Percentiles rank a stretch among this genome's conserved stretches.
phyloP scores from a whole-genome alignment of 2,797 vertebrate genomes.

The Halcyon chelicuti region DNA sequence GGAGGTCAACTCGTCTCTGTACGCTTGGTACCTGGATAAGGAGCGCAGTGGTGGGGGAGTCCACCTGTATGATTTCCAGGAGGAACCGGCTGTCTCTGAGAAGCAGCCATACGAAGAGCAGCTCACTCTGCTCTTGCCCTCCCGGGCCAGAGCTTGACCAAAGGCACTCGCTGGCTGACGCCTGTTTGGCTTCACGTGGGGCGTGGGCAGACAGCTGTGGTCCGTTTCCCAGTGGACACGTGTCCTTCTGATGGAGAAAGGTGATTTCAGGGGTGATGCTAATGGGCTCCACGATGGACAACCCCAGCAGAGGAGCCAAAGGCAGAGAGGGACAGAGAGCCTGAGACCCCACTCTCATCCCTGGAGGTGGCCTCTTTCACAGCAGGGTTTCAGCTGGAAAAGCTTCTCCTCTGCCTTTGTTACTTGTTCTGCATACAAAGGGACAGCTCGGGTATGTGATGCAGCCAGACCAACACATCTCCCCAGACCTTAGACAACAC shows the following conservation, averaged over 20 bases:
- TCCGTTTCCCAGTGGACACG: fast-evolving
- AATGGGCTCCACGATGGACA: neutral
- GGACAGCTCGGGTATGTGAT: neutral
- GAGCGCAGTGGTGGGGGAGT: neutral
- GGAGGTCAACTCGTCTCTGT: neutral
- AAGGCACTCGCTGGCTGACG: neutral
- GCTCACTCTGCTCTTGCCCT: no score
- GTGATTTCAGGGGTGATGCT: neutral
- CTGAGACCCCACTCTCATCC: neutral
- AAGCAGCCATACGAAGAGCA: no score
- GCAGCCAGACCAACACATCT: neutral
- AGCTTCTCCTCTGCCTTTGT: neutral
- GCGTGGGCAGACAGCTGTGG: fast-evolving
- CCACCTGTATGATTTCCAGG: fast-evolving
- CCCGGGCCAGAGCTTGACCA: neutral
- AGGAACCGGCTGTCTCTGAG: neutral
- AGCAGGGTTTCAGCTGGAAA: neutral
- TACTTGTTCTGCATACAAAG: neutral
- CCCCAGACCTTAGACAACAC: neutral
- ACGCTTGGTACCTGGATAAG: neutral
- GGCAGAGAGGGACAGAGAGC: neutral
- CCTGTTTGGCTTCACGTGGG: fast-evolving
- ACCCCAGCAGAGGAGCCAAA: neutral
- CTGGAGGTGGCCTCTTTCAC: neutral
- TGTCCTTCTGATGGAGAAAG: neutral